phyloP scores from a whole-genome alignment of 2,797 vertebrate genomes.

The Smutsia gigantea region DNA sequence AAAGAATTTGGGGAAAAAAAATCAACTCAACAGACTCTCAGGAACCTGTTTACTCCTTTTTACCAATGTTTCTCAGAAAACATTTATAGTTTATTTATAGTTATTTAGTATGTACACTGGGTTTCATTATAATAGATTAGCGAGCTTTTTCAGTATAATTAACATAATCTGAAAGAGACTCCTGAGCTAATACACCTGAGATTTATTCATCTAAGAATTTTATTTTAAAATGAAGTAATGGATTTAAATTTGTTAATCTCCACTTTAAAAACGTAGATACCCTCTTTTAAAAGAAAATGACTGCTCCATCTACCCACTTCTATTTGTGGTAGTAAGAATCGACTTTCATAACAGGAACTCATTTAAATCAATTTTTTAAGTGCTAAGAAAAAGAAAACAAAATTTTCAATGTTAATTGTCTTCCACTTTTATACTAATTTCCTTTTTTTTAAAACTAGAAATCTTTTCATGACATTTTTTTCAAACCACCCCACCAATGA shows the following conservation, averaged over 20 bases:
- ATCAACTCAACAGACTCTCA: constrained; percentile 15
- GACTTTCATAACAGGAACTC: constrained; percentile 16
- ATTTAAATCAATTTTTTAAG: constrained; percentile 50
- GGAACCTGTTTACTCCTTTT: background rate
- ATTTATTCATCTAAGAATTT: constrained; percentile 47
- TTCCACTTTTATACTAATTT: constrained; percentile 33
- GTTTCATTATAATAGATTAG: constrained; percentile 18
- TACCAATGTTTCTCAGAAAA: constrained; percentile 31
- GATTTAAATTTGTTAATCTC: constrained; percentile 34
- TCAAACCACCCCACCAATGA: background rate
- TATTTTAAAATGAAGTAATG: constrained; percentile 35
- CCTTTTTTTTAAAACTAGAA: constrained; percentile 20
- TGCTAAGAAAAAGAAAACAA: constrained; percentile 11
- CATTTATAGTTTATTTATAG: constrained; percentile 49
- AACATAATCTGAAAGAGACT: constrained; percentile 38
- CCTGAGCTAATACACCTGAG: background rate
- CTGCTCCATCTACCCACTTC: background rate
- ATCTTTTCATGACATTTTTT: background rate
- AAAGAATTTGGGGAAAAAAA: constrained; percentile 34
- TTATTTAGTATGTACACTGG: constrained; percentile 20
- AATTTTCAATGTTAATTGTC: background rate
- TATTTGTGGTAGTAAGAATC: constrained; percentile 33
- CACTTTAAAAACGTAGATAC: constrained; percentile 3
- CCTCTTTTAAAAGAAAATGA: constrained; percentile 47
- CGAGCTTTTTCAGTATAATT: constrained; percentile 44